Evolutionary conservation across 2,888 invertebrate species (phyloP).

Genomic region (Leptinotarsa rubiginosa): DNA sequence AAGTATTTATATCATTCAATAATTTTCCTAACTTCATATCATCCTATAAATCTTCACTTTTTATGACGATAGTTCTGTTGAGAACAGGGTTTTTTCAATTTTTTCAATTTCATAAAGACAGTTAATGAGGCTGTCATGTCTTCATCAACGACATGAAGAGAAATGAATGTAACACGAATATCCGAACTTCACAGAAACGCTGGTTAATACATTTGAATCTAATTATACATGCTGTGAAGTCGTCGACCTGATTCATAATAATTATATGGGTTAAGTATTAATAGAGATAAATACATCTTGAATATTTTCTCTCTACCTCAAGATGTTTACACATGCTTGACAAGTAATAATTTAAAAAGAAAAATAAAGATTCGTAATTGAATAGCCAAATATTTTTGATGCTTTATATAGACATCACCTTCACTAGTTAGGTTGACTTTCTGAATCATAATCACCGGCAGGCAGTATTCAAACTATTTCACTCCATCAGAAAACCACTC

Average conservation of each 20-base stretch:
- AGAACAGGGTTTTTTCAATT: too few species aligned
- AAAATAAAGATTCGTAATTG: slow-evolving; percentile 31
- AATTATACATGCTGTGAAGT: slow-evolving; percentile 42
- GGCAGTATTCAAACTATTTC: neutral
- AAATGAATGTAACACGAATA: neutral
- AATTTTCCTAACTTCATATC: too few species aligned
- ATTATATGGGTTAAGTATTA: slow-evolving; percentile 48
- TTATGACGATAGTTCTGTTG: too few species aligned
- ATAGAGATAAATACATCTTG: slow-evolving; percentile 42
- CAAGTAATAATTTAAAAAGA: slow-evolving; percentile 33
- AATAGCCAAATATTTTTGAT: slow-evolving; percentile 26
- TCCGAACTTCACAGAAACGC: slow-evolving; percentile 15
- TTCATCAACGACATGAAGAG: neutral
- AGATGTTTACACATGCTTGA: slow-evolving; percentile 33
- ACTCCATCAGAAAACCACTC: slow-evolving; percentile 4
- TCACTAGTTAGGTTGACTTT: neutral
- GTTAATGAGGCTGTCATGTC: neutral
- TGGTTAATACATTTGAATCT: slow-evolving; percentile 39
- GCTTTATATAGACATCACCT: slow-evolving; percentile 12
- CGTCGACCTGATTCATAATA: slow-evolving; percentile 47
- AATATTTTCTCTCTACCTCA: slow-evolving; percentile 28
- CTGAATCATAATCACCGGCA: slow-evolving; percentile 11
- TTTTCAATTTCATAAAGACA: neutral
- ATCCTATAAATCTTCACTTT: too few species aligned
- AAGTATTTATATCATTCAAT: too few species aligned